Base-by-base conservation (phyloP, 2,888 invertebrate species). In the Dicycla oo region DNA sequence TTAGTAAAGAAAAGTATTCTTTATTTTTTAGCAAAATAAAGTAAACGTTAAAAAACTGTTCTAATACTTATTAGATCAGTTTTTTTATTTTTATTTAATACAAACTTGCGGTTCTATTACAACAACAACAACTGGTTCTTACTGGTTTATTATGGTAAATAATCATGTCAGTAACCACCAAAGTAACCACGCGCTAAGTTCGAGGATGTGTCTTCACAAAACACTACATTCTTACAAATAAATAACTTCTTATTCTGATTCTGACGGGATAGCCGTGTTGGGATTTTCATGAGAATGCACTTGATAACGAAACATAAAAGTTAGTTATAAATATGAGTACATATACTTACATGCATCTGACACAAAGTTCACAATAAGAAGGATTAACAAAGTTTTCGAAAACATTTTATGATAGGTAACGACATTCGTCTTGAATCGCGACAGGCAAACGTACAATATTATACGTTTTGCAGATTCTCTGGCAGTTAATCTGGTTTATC, bases 331-430 rank as follows among this genome's bases (percentile, higher is more conserved):
- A 57, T 26, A 51, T 3, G 43, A 20, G 49, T 26, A 45, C 10
- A 13, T 63, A 34, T 62, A 83, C 84, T 84, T 69, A 84, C 84
- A 56, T 63, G 82, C 67, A 64, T 71, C 68, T 5, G 57, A 69
- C 57, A 73, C 34, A 51, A 64, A 69, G 51, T n/a, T 63, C 58
- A 86, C 57, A 40, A 78, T n/a, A 45, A 82, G 3, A 34, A 81
- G 34, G 2, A 76, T 49, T 7, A 81, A 63, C 6, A 79, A 73
- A 45, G n/a, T 65, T 77, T 77, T 75, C 0, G 66, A 62, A 63
- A 26, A 71, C 78, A 82, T 78, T 78, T 74, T 75, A 49, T 11
- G 15, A 11, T 43, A 43, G 3, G 18, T n/a, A 49, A 51, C 49
- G 43, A 62, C 63, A 54, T 38, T 45, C 49, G 58, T 26, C 23